Evolutionary conservation across 2,113 vertebrate species (phyloP).

Genomic region (Excalfactoria chinensis): DNA sequence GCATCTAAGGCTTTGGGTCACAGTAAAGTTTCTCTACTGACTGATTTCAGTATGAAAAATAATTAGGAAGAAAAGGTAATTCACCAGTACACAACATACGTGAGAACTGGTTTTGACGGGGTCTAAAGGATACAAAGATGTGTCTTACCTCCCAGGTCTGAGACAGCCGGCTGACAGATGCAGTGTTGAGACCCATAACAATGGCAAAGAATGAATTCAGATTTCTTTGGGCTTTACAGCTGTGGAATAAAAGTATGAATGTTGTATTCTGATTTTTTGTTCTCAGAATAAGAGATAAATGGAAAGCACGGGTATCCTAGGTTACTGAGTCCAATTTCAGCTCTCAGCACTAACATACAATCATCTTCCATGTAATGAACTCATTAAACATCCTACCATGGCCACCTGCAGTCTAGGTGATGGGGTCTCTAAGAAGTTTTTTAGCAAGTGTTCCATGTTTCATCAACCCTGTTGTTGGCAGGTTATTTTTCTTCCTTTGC

Average conservation of each 20-base stretch:
- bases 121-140: background rate
- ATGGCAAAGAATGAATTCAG: conserved; percentile 98
- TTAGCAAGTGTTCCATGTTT: background rate
- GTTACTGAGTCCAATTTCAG: conserved; percentile 45
- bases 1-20: background rate
- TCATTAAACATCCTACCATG: conserved; percentile 61
- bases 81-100: background rate
- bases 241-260: conserved; percentile 70
- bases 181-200: conserved; percentile 97
- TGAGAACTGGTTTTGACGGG: background rate
- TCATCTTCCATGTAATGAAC: conserved; percentile 56
- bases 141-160: conserved; percentile 95
- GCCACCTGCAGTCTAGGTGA: conserved; percentile 55
- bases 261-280: conserved; percentile 26
- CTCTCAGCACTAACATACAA: conserved; percentile 33
- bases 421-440: conserved; percentile 51
- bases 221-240: conserved; percentile 97
- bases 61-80: conserved; percentile 16
- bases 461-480: conserved; percentile 41
- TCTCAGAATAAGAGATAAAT: conserved; percentile 3
- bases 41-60: background rate
- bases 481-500: conserved; percentile 13
- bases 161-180: conserved; percentile 91
- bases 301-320: conserved; percentile 21
- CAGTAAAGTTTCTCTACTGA: background rate